Evolutionary conservation across 2,888 invertebrate genomes (phyloP).

Genomic region (Hydriomena furcata): DNA sequence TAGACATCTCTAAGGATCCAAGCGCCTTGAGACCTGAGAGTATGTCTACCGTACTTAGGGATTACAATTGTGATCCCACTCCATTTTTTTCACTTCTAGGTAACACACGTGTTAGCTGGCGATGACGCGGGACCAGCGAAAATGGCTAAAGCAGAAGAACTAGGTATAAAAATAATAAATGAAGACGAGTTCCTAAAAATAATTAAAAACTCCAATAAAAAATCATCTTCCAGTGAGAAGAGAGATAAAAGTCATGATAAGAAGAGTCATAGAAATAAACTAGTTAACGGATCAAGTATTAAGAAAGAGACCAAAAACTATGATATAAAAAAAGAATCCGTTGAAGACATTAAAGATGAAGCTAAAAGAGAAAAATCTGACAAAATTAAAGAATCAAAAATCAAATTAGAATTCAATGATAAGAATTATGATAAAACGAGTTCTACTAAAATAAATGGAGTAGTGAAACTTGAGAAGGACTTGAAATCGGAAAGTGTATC

Average conservation of each 20-base stretch:
- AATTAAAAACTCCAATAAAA: slow-evolving; percentile 82
- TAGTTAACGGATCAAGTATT: slow-evolving; percentile 32
- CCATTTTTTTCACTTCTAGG: slow-evolving; percentile 54
- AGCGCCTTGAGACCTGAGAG: too few relatives aligned
- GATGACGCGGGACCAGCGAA: slow-evolving; percentile 94
- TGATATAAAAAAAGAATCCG: slow-evolving; percentile 32
- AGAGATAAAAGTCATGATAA: slow-evolving; percentile 43
- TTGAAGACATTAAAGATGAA: slow-evolving; percentile 31
- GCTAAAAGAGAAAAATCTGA: slow-evolving; percentile 31
- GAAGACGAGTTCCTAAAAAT: slow-evolving; percentile 94
- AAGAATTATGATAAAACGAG: slow-evolving; percentile 34
- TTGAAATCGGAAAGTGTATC: slow-evolving; percentile 32
- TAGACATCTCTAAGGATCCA: too few relatives aligned
- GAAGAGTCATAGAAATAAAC: slow-evolving; percentile 37
- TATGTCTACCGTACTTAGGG: too few relatives aligned
- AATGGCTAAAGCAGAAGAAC: slow-evolving; percentile 88
- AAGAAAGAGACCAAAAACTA: slow-evolving; percentile 28
- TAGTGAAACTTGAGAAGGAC: slow-evolving; percentile 31
- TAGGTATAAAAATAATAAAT: slow-evolving; percentile 88
- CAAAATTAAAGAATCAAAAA: slow-evolving; percentile 23
- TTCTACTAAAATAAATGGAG: slow-evolving; percentile 33
- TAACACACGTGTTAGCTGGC: slow-evolving; percentile 92
- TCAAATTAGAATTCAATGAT: slow-evolving; percentile 32
- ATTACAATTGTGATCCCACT: too few relatives aligned
- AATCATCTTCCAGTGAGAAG: slow-evolving; percentile 39